phyloP scores from a whole-genome alignment of 2,113 vertebrate species.

The Rallus limicola region DNA sequence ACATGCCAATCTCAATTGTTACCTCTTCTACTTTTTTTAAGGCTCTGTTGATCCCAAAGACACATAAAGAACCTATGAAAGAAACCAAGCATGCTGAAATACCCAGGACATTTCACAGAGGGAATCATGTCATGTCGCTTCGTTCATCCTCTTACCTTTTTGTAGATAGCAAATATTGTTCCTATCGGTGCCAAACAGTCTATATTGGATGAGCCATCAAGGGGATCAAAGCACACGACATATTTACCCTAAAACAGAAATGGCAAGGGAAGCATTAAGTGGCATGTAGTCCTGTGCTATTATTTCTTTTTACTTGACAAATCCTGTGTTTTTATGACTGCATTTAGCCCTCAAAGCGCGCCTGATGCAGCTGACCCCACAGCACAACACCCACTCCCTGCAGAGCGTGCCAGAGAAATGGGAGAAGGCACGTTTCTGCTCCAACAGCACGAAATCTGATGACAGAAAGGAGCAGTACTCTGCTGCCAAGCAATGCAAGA shows the following conservation, averaged over 20 bases:
- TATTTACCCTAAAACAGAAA: slow-evolving; percentile 88
- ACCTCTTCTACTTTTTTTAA: background rate
- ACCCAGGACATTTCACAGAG: background rate
- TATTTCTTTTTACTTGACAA: background rate
- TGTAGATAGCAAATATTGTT: slow-evolving; percentile 96
- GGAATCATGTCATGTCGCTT: background rate
- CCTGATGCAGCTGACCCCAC: background rate
- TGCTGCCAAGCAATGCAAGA: background rate
- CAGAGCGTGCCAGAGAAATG: background rate
- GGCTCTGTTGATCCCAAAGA: background rate
- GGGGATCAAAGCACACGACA: slow-evolving; percentile 93
- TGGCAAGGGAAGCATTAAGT: background rate
- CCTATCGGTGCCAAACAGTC: slow-evolving; percentile 96
- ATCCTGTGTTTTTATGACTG: background rate
- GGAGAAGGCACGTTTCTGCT: background rate
- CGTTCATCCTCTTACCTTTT: slow-evolving; percentile 79
- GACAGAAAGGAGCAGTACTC: background rate
- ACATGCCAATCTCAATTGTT: accelerated
- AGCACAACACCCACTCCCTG: background rate
- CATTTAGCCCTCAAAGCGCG: accelerated
- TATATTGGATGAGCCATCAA: slow-evolving; percentile 97
- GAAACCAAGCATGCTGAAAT: background rate
- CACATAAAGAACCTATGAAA: background rate
- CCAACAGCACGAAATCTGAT: background rate
- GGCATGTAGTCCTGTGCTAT: background rate